Percentiles rank a stretch among this genome's conserved stretches.
Conservation (phyloP, 2,888 invertebrate species). For the Melolontha melolontha region DNA sequence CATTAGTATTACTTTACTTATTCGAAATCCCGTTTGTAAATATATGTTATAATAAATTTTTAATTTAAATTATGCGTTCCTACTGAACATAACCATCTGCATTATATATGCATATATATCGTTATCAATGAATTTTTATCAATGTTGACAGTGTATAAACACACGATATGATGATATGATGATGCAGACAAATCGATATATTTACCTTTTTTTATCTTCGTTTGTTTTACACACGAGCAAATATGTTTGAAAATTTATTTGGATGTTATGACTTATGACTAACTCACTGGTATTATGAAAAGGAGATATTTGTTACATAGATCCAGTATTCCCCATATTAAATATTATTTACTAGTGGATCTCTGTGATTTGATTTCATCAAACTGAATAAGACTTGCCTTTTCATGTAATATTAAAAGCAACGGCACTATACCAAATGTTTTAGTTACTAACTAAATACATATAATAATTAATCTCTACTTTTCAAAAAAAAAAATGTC, state of each 20-base stretch:
- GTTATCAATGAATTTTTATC: constrained; percentile 13
- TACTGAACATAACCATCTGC: background rate
- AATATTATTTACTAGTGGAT: no score
- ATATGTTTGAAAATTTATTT: constrained; percentile 1
- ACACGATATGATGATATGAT: background rate
- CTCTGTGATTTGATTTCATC: no score
- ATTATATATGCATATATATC: background rate
- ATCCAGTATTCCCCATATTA: no score
- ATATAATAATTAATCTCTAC: no score
- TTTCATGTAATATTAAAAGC: no score
- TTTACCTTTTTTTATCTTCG: constrained; percentile 12
- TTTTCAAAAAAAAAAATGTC: no score
- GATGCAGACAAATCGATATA: constrained; percentile 8
- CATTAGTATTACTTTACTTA: no score
- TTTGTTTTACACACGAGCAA: constrained; percentile 4
- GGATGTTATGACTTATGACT: background rate
- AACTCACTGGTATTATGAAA: no score
- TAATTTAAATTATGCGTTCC: background rate
- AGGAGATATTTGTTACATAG: background rate
- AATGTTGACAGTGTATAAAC: constrained; percentile 9
- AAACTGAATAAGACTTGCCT: no score
- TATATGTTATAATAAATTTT: background rate
- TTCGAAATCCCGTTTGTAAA: no score
- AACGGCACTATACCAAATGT: no score
- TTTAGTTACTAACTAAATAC: no score